Base-by-base conservation (phyloP, 2,888 invertebrate genomes). In the Andrena bicolor region DNA sequence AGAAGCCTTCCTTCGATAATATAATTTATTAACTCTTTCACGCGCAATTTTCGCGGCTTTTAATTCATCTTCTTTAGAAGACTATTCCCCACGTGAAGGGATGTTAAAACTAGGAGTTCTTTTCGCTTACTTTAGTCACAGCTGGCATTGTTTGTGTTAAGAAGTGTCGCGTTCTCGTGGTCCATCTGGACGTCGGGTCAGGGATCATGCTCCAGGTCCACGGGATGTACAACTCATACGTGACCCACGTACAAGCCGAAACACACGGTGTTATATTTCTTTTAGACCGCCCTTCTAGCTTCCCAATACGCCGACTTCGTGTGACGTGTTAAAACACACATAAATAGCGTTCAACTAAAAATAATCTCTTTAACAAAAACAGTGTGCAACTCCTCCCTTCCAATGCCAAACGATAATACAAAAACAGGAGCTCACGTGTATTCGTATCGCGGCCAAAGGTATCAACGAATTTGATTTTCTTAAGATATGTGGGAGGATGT, bases 91-190 rank as follows among this genome's bases (percentile, higher is more conserved):
- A 1, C 23, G 56, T 26, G 23, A 56, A 26, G 13, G 10, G 4
- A 20, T 26, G 56, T 26, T 23, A 26, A 23, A 56, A 68, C 70
- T 30, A n/a, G 66, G 49, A 80, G 80, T 81, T 73, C 78, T 61
- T 35, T 53, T 49, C 80, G 71, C 77, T 61, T 72, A 75, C 60
- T 65, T 56, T 20, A 60, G 66, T 70, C 87, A 73, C 87, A 87
- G 87, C 82, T 88, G 88, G 70, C 77, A 84, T 76, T 88, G 84
- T 87, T 84, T 87, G 87, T 49, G 65, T 79, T 86, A 76, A 82
- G 76, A 83, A 89, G 87, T 86, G 89, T 89, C 84, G 68, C 70
- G 78, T 85, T 88, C 78, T 73, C 65, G 71, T 60, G 74, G 83
- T 87, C 86, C 88, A 87, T 86, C 87, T 86, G 88, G 83, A 65